Conservation (phyloP, 2,113 vertebrate genomes). For the Arothron firmamentum region DNA sequence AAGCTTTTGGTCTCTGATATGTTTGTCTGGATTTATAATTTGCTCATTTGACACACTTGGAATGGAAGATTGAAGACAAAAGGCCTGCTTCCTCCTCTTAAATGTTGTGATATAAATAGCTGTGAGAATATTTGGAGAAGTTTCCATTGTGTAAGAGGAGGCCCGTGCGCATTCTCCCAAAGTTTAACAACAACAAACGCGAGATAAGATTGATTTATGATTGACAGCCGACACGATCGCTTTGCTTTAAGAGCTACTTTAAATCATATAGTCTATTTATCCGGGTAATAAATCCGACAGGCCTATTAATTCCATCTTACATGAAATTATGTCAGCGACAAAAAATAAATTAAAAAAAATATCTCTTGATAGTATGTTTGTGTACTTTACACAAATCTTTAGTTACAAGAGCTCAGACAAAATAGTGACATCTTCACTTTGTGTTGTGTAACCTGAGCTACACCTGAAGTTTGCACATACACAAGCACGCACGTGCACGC, state of each 20-base stretch:
- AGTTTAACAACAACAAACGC: conserved; percentile 15
- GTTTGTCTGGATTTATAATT: too few relatives aligned
- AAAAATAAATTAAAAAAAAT: not conserved
- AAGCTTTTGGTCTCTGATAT: not conserved
- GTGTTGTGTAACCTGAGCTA: conserved; percentile 32
- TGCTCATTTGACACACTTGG: too few relatives aligned
- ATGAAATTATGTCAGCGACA: conserved; percentile 1
- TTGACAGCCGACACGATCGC: conserved; percentile 13
- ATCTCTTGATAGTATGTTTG: not conserved
- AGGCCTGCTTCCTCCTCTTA: not conserved
- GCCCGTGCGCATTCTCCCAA: not conserved
- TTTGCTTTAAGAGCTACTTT: conserved; percentile 21
- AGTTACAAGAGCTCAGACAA: conserved; percentile 30
- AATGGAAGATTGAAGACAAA: too few relatives aligned
- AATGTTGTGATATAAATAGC: conserved; percentile 10
- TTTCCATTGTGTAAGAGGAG: not conserved
- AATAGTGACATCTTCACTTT: conserved; percentile 7
- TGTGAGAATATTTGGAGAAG: conserved; percentile 16
- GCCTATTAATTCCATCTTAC: conserved; percentile 8
- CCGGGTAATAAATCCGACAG: conserved; percentile 18
- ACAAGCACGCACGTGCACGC: not conserved
- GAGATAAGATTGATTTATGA: conserved; percentile 24
- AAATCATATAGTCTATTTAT: conserved; percentile 33
- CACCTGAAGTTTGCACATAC: conserved; percentile 22
- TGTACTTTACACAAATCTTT: conserved; percentile 18